Conservation (phyloP, 2,113 vertebrate species). For the Apteryx owenii region DNA sequence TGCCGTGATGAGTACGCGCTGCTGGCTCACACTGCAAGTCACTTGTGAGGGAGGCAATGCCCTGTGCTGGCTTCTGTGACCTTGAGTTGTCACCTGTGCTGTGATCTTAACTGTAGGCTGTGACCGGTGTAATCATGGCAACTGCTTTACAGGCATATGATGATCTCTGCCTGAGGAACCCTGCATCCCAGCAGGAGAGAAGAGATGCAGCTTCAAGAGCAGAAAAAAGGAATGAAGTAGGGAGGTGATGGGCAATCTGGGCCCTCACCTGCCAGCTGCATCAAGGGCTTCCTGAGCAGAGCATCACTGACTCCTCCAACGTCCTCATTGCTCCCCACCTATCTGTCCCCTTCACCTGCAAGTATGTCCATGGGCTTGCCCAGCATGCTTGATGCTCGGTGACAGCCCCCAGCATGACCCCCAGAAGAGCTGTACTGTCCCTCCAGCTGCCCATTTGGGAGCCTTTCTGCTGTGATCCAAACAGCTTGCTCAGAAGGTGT, state of each 20-base stretch:
- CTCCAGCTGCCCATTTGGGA: background rate
- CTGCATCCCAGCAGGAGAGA: background rate
- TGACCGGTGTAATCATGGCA: background rate
- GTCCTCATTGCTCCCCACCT: background rate
- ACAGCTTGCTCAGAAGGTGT: background rate
- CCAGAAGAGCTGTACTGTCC: too few relatives aligned
- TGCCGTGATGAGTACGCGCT: too few relatives aligned
- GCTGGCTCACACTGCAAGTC: too few relatives aligned
- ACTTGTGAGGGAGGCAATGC: too few relatives aligned
- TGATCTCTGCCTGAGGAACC: background rate
- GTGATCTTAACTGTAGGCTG: background rate
- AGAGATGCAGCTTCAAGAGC: background rate
- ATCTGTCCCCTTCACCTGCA: background rate
- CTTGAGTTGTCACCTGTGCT: too few relatives aligned
- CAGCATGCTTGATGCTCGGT: too few relatives aligned
- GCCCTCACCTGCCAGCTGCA: background rate
- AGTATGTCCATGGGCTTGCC: background rate
- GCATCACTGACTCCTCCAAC: background rate
- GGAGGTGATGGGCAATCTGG: background rate
- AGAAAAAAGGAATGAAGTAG: background rate
- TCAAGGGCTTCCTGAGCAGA: too few relatives aligned
- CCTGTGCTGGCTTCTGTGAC: too few relatives aligned
- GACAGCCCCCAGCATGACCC: background rate
- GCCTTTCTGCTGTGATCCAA: accelerated
- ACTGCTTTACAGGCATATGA: background rate